Conservation (phyloP, 2,797 vertebrate species). For the Moxostoma hubbsi region DNA sequence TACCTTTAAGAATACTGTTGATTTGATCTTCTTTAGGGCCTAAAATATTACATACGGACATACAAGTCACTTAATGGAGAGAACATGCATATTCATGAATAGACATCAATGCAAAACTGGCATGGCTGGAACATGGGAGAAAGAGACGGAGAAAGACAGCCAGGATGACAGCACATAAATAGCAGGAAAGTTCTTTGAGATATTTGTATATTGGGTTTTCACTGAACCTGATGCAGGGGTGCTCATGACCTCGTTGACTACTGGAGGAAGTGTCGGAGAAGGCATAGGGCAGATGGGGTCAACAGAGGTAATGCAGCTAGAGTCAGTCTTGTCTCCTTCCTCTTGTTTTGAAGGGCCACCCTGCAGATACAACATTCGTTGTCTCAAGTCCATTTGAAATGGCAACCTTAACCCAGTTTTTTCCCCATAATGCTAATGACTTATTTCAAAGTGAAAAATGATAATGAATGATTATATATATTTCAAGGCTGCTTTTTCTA, state of each 20-base stretch:
- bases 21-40: slow-evolving; percentile 56
- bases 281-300: slow-evolving; percentile 14
- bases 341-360: slow-evolving; percentile 55
- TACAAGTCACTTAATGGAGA: slow-evolving; percentile 36
- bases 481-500: too few species aligned
- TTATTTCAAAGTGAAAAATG: too few species aligned
- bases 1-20: slow-evolving; percentile 57
- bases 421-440: too few species aligned
- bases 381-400: background rate
- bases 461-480: too few species aligned
- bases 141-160: slow-evolving; percentile 32
- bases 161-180: background rate
- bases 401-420: too few species aligned
- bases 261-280: slow-evolving; percentile 10
- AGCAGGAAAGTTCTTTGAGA: too few species aligned
- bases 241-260: slow-evolving; percentile 59
- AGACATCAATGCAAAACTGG: background rate
- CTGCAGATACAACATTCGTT: slow-evolving; percentile 52
- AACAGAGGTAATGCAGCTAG: background rate
- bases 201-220: background rate
- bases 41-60: slow-evolving; percentile 42
- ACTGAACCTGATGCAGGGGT: slow-evolving; percentile 66
- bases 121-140: background rate
- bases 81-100: background rate
- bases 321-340: slow-evolving; percentile 52